Conservation (phyloP, 2,113 vertebrate genomes). For the Zootoca vivipara region DNA sequence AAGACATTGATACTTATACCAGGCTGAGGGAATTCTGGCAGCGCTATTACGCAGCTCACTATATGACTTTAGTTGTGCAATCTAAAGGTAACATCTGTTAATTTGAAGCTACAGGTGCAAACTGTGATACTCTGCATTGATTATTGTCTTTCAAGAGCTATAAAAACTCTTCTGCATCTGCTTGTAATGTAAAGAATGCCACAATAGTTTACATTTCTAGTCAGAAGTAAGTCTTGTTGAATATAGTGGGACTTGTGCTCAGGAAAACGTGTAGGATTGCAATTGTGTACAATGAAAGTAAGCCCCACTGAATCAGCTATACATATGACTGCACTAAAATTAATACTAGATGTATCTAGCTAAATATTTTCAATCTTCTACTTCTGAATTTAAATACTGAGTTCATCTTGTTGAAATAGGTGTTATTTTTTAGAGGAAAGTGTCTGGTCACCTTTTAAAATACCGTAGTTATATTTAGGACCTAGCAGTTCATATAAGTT, state of each 20-base stretch:
- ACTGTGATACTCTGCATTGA: background rate
- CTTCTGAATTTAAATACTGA: background rate
- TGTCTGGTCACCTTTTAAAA: background rate
- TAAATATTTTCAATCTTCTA: background rate
- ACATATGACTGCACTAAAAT: background rate
- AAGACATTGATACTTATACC: conserved; percentile 89
- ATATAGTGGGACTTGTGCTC: too few species aligned
- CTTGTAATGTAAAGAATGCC: background rate
- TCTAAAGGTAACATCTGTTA: conserved; percentile 85
- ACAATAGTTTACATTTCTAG: background rate
- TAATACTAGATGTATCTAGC: background rate
- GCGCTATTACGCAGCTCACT: conserved; percentile 92
- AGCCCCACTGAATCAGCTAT: background rate
- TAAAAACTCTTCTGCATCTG: background rate
- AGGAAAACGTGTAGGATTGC: too few species aligned
- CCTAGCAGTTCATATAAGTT: background rate
- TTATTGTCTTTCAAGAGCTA: background rate
- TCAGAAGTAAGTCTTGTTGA: background rate
- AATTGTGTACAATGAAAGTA: too few species aligned
- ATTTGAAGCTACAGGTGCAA: background rate
- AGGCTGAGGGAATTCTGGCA: conserved; percentile 91
- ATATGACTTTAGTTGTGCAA: conserved; percentile 95
- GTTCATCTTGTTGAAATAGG: background rate
- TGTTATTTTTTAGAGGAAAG: background rate
- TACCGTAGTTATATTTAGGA: background rate